phyloP scores from a whole-genome alignment of 1,140 invertebrate genomes.

The Drosophila kikkawai region DNA sequence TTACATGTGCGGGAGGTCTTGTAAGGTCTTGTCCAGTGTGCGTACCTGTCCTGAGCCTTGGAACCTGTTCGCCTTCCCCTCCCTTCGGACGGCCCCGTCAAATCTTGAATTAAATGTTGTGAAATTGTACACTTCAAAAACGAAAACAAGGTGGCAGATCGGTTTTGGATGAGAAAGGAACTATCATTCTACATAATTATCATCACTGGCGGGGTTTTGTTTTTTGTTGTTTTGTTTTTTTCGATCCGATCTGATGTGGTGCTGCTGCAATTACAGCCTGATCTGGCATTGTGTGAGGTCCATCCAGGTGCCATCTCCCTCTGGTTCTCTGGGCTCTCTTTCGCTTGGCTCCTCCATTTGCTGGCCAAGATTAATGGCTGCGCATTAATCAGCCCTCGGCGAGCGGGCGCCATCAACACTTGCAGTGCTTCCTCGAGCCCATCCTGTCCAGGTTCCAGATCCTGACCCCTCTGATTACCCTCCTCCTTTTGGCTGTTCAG shows the following conservation, averaged over 20 bases:
- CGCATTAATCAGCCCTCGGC: conserved; percentile 64
- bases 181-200: conserved; percentile 82
- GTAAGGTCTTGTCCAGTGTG: conserved; percentile 42
- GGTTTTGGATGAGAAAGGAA: conserved; percentile 62
- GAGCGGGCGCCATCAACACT: conserved; percentile 72
- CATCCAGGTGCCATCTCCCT: background rate
- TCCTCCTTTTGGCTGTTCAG: background rate
- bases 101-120: conserved; percentile 83
- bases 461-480: background rate
- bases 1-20: conserved; percentile 84
- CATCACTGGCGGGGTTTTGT: conserved; percentile 48
- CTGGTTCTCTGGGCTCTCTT: background rate
- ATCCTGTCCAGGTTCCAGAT: background rate
- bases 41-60: conserved; percentile 62
- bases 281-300: conserved; percentile 34
- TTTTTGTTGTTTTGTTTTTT: conserved; percentile 38
- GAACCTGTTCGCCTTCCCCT: conserved; percentile 63
- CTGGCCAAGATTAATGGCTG: conserved; percentile 66
- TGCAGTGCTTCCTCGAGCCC: conserved; percentile 50
- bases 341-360: conserved; percentile 37
- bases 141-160: conserved; percentile 45
- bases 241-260: background rate
- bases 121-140: conserved; percentile 82
- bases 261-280: conserved; percentile 29
- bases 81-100: conserved; percentile 35